Evolutionary conservation across 1,140 invertebrate genomes (phyloP).

Genomic region (silkworm (Bombyx mori)): DNA sequence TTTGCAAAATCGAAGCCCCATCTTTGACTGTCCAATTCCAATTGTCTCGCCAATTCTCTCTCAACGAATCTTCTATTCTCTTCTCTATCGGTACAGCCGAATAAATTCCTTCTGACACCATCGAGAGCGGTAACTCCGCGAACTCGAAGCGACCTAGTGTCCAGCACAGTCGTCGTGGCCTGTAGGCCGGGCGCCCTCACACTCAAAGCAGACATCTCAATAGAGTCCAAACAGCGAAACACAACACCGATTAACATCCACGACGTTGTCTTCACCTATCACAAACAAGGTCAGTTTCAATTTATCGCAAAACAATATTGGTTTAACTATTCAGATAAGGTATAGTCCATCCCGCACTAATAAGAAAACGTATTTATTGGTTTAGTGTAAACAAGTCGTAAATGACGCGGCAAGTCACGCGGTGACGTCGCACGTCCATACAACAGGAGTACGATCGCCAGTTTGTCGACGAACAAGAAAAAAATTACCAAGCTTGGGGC

Average conservation of each 20-base stretch:
- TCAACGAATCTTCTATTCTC: conserved; percentile 60
- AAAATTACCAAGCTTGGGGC: conserved; percentile 19
- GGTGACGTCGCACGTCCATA: conserved; percentile 34
- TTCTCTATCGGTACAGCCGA: conserved; percentile 56
- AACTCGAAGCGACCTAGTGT: conserved; percentile 48
- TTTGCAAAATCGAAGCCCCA: conserved; percentile 67
- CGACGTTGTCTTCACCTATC: conserved; percentile 44
- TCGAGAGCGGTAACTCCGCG: conserved; percentile 52
- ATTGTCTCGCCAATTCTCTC: conserved; percentile 49
- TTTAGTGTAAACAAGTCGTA: conserved; percentile 52
- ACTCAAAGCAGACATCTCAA: conserved; percentile 61
- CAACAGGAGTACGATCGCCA: conserved; percentile 25
- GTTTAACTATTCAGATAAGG: conserved; percentile 24
- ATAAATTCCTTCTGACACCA: conserved; percentile 58
- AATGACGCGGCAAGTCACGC: conserved; percentile 31
- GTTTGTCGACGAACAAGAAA: no score
- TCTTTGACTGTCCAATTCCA: conserved; percentile 57
- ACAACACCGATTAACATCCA: conserved; percentile 54
- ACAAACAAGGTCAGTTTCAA: conserved; percentile 47
- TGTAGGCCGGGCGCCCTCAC: conserved; percentile 55
- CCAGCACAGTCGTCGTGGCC: conserved; percentile 46
- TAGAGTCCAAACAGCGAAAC: conserved; percentile 39
- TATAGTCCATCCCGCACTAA: conserved; percentile 54
- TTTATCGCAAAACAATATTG: conserved; percentile 23
- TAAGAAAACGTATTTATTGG: conserved; percentile 38